Percentiles rank a stretch among this genome's conserved stretches.
Conservation (phyloP, 2,113 vertebrate genomes). For the Burhinus oedicnemus region DNA sequence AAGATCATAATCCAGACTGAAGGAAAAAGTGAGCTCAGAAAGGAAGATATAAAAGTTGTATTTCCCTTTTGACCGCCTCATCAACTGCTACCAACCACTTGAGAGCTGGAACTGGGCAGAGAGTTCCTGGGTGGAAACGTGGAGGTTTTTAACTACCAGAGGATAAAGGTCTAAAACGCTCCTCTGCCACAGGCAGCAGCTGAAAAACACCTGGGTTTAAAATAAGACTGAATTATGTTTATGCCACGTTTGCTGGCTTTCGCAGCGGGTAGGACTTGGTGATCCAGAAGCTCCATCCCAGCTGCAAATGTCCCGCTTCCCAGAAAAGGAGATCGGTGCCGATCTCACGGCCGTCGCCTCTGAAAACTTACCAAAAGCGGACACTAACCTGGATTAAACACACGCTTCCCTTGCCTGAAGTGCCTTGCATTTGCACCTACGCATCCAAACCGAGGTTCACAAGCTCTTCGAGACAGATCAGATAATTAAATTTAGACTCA, state of each 20-base stretch:
- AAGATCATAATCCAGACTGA: not conserved
- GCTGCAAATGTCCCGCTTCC: fast-evolving
- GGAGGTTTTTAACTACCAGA: not conserved
- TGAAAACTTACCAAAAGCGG: not conserved
- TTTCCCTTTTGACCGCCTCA: not conserved
- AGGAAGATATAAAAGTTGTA: not conserved
- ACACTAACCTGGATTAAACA: not conserved
- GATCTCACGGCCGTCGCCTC: fast-evolving
- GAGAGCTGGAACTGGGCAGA: not conserved
- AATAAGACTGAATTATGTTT: fast-evolving
- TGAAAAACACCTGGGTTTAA: not conserved
- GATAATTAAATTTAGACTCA: not conserved
- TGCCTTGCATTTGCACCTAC: not conserved
- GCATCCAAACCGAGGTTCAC: not conserved
- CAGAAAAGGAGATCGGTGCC: not conserved
- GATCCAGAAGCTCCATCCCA: not conserved
- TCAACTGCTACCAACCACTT: not conserved
- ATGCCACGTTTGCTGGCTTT: not conserved
- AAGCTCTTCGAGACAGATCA: not conserved
- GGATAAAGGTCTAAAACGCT: not conserved
- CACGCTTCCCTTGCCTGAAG: fast-evolving
- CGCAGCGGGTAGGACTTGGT: fast-evolving
- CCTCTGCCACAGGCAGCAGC: not conserved
- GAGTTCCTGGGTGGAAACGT: not conserved
- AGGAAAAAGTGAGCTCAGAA: not conserved